Percentiles rank a stretch among this genome's conserved stretches.
Evolutionary conservation across 2,797 vertebrate genomes (phyloP).

Genomic region (Rhinogobio ventralis): DNA sequence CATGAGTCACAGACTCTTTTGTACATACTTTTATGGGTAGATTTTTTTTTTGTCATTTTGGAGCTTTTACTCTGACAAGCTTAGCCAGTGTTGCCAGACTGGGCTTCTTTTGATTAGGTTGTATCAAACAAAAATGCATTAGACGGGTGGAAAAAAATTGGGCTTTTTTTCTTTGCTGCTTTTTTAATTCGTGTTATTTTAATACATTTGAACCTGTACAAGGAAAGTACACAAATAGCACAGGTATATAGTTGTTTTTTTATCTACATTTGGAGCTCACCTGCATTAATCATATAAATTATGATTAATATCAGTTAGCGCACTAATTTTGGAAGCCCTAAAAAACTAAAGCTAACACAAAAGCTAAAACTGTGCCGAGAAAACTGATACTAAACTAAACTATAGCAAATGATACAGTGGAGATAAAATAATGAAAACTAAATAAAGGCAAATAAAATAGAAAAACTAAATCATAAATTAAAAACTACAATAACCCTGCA

Average conservation of each 20-base stretch:
- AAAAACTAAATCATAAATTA: neutral
- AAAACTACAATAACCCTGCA: neutral
- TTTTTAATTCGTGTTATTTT: neutral
- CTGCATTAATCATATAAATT: neutral
- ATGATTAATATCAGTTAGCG: neutral
- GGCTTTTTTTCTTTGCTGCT: neutral
- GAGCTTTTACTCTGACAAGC: neutral
- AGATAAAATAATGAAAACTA: neutral
- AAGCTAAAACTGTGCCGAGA: neutral
- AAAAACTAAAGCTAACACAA: neutral
- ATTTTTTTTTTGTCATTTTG: neutral
- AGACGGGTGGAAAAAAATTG: neutral
- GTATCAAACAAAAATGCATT: neutral
- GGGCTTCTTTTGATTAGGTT: neutral
- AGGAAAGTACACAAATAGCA: neutral
- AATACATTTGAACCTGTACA: neutral
- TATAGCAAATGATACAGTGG: neutral
- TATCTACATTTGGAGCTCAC: neutral
- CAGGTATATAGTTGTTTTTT: too few relatives aligned
- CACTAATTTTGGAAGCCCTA: neutral
- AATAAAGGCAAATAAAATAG: neutral
- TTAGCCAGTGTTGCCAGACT: neutral
- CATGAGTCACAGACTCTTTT: neutral
- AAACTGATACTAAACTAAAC: neutral
- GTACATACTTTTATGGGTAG: neutral